Conservation (phyloP, 2,888 invertebrate species). For the Gisinianus flammeolus region DNA sequence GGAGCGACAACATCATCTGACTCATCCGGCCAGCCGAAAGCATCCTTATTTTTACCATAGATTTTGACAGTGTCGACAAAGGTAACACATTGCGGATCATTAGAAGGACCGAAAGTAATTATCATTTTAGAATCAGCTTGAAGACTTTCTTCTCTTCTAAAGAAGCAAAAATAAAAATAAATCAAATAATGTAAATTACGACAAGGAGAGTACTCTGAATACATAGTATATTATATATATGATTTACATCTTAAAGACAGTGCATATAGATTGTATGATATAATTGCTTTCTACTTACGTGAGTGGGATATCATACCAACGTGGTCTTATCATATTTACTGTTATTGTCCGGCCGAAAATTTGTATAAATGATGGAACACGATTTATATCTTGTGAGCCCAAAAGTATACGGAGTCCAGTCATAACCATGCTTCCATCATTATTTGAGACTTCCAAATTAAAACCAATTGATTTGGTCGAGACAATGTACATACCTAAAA, state of each 20-base stretch:
- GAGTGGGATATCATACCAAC: constrained; percentile 96
- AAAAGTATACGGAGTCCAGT: constrained; percentile 85
- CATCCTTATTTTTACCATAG: constrained; percentile 93
- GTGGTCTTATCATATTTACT: constrained; percentile 74
- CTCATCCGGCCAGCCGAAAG: constrained; percentile 97
- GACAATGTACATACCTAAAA: constrained; percentile 85
- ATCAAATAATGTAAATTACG: too few relatives aligned
- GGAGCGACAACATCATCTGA: constrained; percentile 71
- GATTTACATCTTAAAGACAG: too few relatives aligned
- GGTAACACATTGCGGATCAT: constrained; percentile 84
- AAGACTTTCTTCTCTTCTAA: constrained; percentile 88
- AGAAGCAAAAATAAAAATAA: too few relatives aligned
- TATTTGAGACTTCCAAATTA: constrained; percentile 83
- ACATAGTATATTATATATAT: too few relatives aligned
- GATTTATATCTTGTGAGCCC: constrained; percentile 76
- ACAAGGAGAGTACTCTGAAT: too few relatives aligned
- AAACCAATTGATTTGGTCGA: constrained; percentile 91
- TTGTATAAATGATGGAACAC: constrained; percentile 68
- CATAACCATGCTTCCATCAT: constrained; percentile 86
- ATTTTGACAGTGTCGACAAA: constrained; percentile 94
- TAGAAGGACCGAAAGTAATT: constrained; percentile 81
- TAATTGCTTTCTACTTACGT: too few relatives aligned
- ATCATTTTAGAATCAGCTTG: constrained; percentile 89
- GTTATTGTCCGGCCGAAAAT: constrained; percentile 76
- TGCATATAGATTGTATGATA: too few relatives aligned